Base-by-base conservation (phyloP, 2,797 vertebrate species). In the Staurois parvus region DNA sequence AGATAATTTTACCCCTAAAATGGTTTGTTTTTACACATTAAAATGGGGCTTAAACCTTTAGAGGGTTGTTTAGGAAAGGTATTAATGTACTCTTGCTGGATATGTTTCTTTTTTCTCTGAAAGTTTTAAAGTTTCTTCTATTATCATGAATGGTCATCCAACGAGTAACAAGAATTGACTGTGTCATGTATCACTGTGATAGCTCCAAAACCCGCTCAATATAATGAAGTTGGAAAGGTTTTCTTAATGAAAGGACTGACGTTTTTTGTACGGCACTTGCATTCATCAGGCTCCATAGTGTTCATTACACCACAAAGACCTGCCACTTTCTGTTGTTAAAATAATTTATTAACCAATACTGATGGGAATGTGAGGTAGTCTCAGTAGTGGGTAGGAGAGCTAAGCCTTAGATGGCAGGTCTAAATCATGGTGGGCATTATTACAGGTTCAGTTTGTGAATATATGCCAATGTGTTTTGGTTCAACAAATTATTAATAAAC, bases 171-270 rank as follows among this genome's bases (percentile, higher is more conserved):
- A 93, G 94, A 96, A 97, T 97, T 96, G 96, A 97, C 96, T 95
- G 92, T 97, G 96, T 97, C 96, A 96, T 97, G 96, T 96, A 97
- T 98, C 97, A 97, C 95, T 95, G 94, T 97, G 98, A 98, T 96
- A 96, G 96, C 96, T 93, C 92, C 93, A 96, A 95, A 91, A 91
- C 93, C 89, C 95, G 97, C 97, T 99, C 96, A 96, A 97, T 99
- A 98, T 95, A 91, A 95, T 93, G 92, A 96, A 96, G 96, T 97
- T 95, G 94, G 93, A 95, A 96, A 97, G 95, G 95, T 95, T 97
- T 96, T 94, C 95, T 96, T 98, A 98, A 98, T 99, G 97, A 97
- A 97, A 97, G 96, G 97, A 97, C 96, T 97, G 96, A 97, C 96
- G 95, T 97, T 96, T 96, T 96, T 96, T 92, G 94, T 95, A 93